A percentile compares a stretch with the other conserved stretches of the same genome.
Evolutionary conservation across 2,888 invertebrate species (phyloP).

Genomic region (Malachius bipustulatus): DNA sequence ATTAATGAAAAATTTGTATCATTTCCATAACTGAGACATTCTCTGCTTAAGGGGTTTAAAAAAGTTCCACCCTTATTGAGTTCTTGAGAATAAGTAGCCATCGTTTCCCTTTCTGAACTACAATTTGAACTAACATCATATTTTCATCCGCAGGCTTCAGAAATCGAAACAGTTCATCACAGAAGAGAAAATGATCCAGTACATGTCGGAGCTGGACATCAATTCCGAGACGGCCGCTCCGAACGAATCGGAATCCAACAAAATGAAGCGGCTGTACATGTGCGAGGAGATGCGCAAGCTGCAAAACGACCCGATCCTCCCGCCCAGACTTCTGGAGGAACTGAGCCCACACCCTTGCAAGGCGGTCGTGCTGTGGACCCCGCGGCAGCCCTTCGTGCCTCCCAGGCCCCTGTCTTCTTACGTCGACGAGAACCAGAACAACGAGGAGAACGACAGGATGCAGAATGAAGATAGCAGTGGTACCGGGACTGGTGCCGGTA

Average conservation of each 20-base stretch:
- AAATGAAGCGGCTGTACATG: conserved; percentile 40
- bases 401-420: conserved; percentile 29
- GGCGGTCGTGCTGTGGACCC: conserved; percentile 73
- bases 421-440: conserved; percentile 33
- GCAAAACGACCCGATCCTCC: conserved; percentile 53
- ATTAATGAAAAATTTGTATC: no score
- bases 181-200: conserved; percentile 75
- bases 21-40: no score
- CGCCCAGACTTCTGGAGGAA: conserved; percentile 50
- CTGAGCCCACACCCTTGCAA: conserved; percentile 63
- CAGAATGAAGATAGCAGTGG: conserved; percentile 19
- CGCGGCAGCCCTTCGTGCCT: conserved; percentile 37
- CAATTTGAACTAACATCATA: no score
- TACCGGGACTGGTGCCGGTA: conserved; percentile 15
- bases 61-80: no score
- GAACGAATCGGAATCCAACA: conserved; percentile 25
- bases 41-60: no score
- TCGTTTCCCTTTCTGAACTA: no score
- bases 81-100: no score
- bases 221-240: conserved; percentile 34
- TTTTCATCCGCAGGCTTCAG: conserved; percentile 21
- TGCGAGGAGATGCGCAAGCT: conserved; percentile 61
- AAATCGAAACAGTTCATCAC: conserved; percentile 64
- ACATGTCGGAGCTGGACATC: conserved; percentile 64
- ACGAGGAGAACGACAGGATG: conserved; percentile 26